Conservation (phyloP, 2,888 invertebrate species). For the Phlogophora meticulosa region DNA sequence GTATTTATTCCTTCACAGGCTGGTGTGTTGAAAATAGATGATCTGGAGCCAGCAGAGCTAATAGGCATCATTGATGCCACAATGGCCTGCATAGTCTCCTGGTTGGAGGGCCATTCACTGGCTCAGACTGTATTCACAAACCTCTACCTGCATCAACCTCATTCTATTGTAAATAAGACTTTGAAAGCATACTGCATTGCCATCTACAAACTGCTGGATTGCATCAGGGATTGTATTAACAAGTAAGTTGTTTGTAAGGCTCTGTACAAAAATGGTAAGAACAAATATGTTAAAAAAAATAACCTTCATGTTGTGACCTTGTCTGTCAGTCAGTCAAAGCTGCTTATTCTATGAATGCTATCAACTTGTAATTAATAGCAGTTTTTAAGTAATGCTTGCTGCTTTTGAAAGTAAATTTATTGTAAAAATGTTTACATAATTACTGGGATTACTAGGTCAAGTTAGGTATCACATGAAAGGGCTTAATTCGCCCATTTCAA, state of each 20-base stretch:
- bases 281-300: no score
- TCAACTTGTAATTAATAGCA: no score
- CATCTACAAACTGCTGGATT: conserved; percentile 96
- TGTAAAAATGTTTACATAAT: no score
- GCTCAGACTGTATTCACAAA: conserved; percentile 99
- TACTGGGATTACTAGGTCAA: no score
- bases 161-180: conserved; percentile 95
- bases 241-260: conserved; percentile 90
- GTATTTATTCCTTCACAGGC: conserved; percentile 90
- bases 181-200: conserved; percentile 96
- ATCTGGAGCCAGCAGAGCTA: conserved; percentile 94
- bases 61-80: conserved; percentile 98
- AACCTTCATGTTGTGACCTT: no score
- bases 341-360: no score
- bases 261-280: conserved; percentile 7
- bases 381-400: no score
- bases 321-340: no score
- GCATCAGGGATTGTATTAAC: conserved; percentile 96
- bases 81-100: conserved; percentile 98
- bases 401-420: no score
- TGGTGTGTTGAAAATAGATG: conserved; percentile 94
- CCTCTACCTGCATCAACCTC: conserved; percentile 97
- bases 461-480: no score
- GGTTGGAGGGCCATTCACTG: conserved; percentile 99
- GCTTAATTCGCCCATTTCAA: no score